Conservation (phyloP, 2,113 vertebrate species). For the Hippotragus niger region DNA sequence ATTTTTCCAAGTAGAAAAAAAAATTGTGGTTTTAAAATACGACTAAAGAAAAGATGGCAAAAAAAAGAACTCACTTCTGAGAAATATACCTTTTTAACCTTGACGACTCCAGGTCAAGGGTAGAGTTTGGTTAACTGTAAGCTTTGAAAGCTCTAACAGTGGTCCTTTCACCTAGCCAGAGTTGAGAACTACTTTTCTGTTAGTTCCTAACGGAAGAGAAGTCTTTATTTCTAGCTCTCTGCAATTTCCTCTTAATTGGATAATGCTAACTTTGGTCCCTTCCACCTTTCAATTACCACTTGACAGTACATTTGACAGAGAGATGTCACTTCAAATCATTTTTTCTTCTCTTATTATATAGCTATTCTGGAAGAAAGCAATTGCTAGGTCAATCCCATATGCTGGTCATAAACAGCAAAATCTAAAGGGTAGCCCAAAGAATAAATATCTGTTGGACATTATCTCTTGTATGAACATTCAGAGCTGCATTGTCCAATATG, state of each 20-base stretch:
- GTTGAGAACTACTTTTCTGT: slow-evolving; percentile 29
- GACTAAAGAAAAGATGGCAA: background rate
- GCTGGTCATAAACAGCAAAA: slow-evolving; percentile 50
- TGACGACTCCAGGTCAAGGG: background rate
- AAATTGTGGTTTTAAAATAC: background rate
- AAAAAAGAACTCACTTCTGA: background rate
- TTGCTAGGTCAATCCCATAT: background rate
- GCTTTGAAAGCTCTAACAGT: slow-evolving; percentile 5
- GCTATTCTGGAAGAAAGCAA: slow-evolving; percentile 27
- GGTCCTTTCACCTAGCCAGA: background rate
- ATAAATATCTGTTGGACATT: background rate
- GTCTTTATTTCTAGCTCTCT: slow-evolving; percentile 51
- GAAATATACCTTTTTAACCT: background rate
- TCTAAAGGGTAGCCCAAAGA: background rate
- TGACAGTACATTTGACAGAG: background rate
- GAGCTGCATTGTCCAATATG: background rate
- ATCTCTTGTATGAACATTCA: background rate
- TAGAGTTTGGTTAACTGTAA: background rate
- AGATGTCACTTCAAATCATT: slow-evolving; percentile 11
- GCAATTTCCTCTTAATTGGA: slow-evolving; percentile 50
- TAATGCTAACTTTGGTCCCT: slow-evolving; percentile 35
- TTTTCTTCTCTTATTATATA: slow-evolving; percentile 5
- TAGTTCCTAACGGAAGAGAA: slow-evolving; percentile 9
- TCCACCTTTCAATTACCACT: slow-evolving; percentile 62
- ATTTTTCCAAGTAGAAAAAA: background rate